These are phyloP conservation scores for Sciurus carolinensis DNA, from an alignment of 2,797 vertebrate genomes.

Conservation along the genomic window DNA sequence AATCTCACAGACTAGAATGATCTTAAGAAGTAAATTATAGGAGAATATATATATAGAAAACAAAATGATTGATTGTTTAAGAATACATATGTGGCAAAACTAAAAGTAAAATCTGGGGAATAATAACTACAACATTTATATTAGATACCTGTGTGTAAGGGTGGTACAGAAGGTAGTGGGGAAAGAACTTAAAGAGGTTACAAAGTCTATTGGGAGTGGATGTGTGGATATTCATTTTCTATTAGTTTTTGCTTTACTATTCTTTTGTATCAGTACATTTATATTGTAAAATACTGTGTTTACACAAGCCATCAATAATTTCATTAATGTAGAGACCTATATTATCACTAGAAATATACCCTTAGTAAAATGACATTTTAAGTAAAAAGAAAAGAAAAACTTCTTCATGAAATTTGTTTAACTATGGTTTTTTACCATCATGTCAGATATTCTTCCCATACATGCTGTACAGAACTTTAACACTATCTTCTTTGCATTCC, in stretches of 20 bases:
- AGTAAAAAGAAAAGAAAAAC: not conserved
- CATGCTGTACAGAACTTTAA: not conserved
- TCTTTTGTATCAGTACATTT: not conserved
- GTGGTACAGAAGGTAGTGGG: not conserved
- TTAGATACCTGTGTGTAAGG: not conserved
- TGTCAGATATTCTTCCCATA: not conserved
- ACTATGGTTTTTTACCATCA: not conserved
- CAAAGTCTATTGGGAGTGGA: not conserved
- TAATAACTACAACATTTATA: not conserved
- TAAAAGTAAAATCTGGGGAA: not conserved
- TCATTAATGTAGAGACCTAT: not conserved
- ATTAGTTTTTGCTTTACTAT: not conserved
- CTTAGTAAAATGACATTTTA: not conserved
- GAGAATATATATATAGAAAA: not conserved
- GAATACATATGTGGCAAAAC: not conserved
- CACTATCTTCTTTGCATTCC: not conserved
- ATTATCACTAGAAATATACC: not conserved
- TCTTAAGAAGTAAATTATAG: not conserved
- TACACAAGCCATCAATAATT: slow-evolving; percentile 18
- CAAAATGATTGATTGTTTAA: not conserved
- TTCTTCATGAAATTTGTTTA: not conserved
- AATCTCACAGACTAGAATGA: not conserved
- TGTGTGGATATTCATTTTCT: not conserved
- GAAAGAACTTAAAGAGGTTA: not conserved
- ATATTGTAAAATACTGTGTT: slow-evolving; percentile 20